Conservation (phyloP, 2,888 invertebrate genomes). For the Ariolimax columbianus region DNA sequence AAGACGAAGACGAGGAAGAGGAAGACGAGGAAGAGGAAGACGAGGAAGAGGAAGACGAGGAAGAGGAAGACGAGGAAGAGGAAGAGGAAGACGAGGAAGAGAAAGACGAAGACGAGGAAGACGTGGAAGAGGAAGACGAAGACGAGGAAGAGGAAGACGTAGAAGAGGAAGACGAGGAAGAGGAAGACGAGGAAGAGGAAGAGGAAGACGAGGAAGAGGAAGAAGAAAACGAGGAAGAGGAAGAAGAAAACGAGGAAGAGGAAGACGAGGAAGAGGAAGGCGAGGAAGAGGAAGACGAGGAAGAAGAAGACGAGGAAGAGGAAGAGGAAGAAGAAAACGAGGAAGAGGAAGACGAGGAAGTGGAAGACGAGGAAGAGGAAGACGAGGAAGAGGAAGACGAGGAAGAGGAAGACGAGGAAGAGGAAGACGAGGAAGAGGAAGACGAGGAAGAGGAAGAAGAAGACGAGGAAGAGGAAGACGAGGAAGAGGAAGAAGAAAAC, state of each 20-base stretch:
- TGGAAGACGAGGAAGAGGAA: background rate
- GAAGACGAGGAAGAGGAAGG: no score
- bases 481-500: no score
- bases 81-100: background rate
- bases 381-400: background rate
- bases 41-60: background rate
- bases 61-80: background rate
- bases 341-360: background rate
- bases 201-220: background rate
- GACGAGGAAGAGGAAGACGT: no score
- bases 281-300: no score
- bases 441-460: background rate
- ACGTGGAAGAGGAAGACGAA: background rate
- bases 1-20: no score
- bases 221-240: no score
- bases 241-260: no score
- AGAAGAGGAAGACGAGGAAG: background rate
- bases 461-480: no score
- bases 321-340: no score
- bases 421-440: no score
- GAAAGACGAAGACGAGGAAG: background rate
- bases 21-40: background rate
- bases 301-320: no score
- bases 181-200: background rate
- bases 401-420: background rate